These are phyloP conservation scores for Heterodera schachtii DNA, from an alignment of 1,140 invertebrate species.

Conservation along the genomic window DNA sequence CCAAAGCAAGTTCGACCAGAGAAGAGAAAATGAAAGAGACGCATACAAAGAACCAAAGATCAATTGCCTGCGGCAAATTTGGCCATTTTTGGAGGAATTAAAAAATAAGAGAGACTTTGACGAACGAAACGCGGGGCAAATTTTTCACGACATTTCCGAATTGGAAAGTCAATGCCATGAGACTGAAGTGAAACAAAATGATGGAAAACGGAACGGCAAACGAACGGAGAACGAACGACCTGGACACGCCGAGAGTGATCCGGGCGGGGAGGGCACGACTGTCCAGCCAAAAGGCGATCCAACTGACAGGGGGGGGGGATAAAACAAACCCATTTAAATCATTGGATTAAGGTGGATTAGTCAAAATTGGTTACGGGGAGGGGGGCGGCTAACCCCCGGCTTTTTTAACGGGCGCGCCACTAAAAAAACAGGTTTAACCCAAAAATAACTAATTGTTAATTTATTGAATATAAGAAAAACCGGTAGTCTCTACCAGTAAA, in stretches of 20 bases:
- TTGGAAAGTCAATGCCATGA: conserved; percentile 46
- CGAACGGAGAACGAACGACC: neutral
- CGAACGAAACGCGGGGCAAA: conserved; percentile 57
- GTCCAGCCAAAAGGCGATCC: conserved; percentile 65
- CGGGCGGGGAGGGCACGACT: conserved; percentile 60
- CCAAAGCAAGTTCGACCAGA: conserved; percentile 67
- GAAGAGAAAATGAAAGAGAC: conserved; percentile 68
- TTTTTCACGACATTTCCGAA: conserved; percentile 64
- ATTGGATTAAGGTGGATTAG: too few species aligned
- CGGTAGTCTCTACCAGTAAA: too few species aligned
- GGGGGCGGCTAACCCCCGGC: too few species aligned
- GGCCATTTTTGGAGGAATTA: neutral
- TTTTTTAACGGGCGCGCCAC: too few species aligned
- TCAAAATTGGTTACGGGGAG: too few species aligned
- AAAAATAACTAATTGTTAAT: too few species aligned
- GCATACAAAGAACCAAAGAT: conserved; percentile 68
- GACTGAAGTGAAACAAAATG: conserved; percentile 6
- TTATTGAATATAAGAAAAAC: too few species aligned
- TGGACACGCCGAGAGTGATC: conserved; percentile 57
- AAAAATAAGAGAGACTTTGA: conserved; percentile 46
- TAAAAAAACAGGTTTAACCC: too few species aligned
- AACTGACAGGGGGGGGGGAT: neutral
- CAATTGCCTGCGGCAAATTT: conserved; percentile 48
- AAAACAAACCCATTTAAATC: too few species aligned
- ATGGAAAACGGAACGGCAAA: neutral